phyloP scores from a whole-genome alignment of 1,140 invertebrate genomes.

The Sarcophaga bullata region DNA sequence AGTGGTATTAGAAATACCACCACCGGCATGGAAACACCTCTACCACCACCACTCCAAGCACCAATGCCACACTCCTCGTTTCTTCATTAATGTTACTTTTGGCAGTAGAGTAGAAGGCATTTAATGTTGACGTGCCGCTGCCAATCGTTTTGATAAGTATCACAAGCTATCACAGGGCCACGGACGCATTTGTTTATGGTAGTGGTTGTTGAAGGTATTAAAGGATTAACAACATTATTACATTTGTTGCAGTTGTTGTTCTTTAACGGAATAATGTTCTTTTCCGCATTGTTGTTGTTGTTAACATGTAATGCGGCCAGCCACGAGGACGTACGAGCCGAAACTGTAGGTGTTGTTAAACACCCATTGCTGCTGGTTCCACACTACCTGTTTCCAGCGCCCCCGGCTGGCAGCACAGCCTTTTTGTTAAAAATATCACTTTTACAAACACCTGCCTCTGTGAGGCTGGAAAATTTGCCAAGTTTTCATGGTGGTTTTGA shows the following conservation, averaged over 20 bases:
- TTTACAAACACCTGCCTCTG: background rate
- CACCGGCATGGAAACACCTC: background rate
- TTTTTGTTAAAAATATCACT: background rate
- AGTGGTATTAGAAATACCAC: constrained; percentile 41
- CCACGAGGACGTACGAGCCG: constrained; percentile 18
- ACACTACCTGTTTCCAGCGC: constrained; percentile 1
- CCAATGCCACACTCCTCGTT: constrained; percentile 44
- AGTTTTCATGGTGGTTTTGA: constrained; percentile 1
- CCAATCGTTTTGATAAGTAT: constrained; percentile 34
- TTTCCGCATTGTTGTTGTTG: constrained; percentile 28
- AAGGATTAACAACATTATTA: background rate
- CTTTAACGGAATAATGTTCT: background rate
- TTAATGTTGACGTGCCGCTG: background rate
- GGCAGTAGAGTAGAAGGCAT: background rate
- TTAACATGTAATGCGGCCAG: constrained; percentile 26
- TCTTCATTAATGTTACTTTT: constrained; percentile 44
- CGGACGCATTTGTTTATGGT: background rate
- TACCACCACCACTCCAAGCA: background rate
- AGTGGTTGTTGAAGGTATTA: background rate
- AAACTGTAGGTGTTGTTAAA: background rate
- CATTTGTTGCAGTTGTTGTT: background rate
- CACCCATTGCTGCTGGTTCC: background rate
- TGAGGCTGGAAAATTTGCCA: constrained; percentile 13
- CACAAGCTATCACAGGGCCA: constrained; percentile 31
- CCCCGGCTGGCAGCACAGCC: constrained; percentile 10